These are phyloP conservation scores for Ommatoiulus sabulosus DNA, from an alignment of 2,888 invertebrate genomes.

Conservation along the genomic window DNA sequence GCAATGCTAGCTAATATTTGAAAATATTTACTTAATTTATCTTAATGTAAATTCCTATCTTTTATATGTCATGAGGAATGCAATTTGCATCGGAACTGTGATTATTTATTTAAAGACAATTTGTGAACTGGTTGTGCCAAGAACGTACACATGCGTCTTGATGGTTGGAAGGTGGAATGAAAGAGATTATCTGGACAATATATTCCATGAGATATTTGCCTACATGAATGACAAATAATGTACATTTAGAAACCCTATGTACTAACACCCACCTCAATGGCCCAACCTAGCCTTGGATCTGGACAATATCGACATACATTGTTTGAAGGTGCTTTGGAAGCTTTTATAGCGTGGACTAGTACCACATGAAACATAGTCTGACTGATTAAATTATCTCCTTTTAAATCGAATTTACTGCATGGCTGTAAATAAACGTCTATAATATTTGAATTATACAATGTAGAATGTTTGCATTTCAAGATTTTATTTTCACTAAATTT, in stretches of 20 bases:
- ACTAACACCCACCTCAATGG: conserved; percentile 2
- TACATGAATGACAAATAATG: not conserved
- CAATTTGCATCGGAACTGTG: not conserved
- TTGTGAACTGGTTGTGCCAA: not conserved
- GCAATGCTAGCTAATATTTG: too few relatives aligned
- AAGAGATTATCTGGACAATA: not conserved
- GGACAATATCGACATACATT: not conserved
- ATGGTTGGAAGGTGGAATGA: not conserved
- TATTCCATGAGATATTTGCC: not conserved
- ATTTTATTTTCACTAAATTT: not conserved
- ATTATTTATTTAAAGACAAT: not conserved
- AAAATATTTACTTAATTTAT: too few relatives aligned
- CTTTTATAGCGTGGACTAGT: not conserved
- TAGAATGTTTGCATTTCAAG: not conserved
- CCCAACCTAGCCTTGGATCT: not conserved
- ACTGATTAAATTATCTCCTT: too few relatives aligned
- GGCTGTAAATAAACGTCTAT: too few relatives aligned
- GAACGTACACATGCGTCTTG: not conserved
- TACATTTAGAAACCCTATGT: not conserved
- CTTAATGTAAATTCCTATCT: not conserved
- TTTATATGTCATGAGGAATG: not conserved
- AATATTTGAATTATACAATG: not conserved
- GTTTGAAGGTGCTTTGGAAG: not conserved
- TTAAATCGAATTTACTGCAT: too few relatives aligned
- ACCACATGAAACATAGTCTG: not conserved